phyloP scores from a whole-genome alignment of 2,888 invertebrate genomes.

The Euplexia lucipara region DNA sequence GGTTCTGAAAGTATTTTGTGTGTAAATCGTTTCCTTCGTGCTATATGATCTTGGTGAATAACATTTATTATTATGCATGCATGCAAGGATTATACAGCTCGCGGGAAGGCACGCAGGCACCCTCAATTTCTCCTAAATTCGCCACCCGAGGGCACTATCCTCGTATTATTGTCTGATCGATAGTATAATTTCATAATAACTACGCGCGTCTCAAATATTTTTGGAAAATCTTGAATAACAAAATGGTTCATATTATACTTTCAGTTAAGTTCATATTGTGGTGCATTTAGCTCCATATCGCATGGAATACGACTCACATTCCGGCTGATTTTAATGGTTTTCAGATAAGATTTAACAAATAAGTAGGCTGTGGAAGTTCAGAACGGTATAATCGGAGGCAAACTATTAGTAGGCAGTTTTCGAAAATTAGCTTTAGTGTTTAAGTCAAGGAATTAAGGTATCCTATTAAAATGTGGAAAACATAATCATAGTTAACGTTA shows the following conservation, averaged over 20 bases:
- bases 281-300: constrained; percentile 28
- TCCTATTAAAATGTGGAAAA: constrained; percentile 15
- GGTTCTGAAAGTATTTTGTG: constrained; percentile 53
- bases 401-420: constrained; percentile 7
- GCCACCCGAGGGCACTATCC: constrained; percentile 84
- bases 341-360: constrained; percentile 43
- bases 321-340: constrained; percentile 28
- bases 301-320: constrained; percentile 34
- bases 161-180: constrained; percentile 87
- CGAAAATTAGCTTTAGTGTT: background rate
- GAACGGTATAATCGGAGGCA: constrained; percentile 4
- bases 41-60: constrained; percentile 83
- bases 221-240: constrained; percentile 68
- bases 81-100: constrained; percentile 80
- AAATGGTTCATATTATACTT: constrained; percentile 47
- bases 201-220: constrained; percentile 78
- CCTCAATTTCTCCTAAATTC: constrained; percentile 89
- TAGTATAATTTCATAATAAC: constrained; percentile 88
- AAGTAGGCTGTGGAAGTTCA: constrained; percentile 13
- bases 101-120: constrained; percentile 84
- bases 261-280: constrained; percentile 43
- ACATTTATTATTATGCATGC: constrained; percentile 81
- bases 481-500: constrained; percentile 45
- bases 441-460: constrained; percentile 9
- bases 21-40: constrained; percentile 72